Evolutionary conservation across 2,888 invertebrate species (phyloP), one percentile per base, ranked within the genome.

Genomic region (Microchrysa polita): DNA sequence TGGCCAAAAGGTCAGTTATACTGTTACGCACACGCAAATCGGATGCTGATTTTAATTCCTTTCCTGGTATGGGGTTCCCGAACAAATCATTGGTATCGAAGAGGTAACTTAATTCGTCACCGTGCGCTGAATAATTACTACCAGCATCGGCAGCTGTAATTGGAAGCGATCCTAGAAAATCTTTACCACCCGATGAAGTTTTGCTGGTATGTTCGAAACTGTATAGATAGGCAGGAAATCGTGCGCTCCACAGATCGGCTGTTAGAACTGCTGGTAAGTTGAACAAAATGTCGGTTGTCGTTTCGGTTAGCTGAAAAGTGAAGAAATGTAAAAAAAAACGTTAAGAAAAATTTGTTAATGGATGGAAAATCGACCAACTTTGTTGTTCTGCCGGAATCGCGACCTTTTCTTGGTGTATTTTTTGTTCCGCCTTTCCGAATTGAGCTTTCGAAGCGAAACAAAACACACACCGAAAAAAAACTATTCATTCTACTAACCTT

Each of bases 261-360:
- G 90, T 91, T 65, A 92, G 84, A 80, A 90, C 91, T 0, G 92
- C 92, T 1, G 93, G 93, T 69, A 91, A 88, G 80, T 93, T 93
- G 80, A 93, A 93, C 18, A 93, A 81, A 0, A 92, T 92, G 80
- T 93, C 93, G 23, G 89, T 92, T 87, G 84, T 84, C 12, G 82
- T 79, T 67, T 84, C 83, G 1, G 82, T 80, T 4, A 85, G 73
- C 81, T 81, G 52, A 0, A 61, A 72, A 42, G 44, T 63, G 20
- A 23, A n/a, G n/a, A 55, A 2, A 59, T 12, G 20, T 44, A 18
- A 22, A 1, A 69, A 61, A 12, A 5, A 7, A 42, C 71, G 73
- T 44, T 12, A 57, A 1, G 5, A 59, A 14, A 65, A n/a, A 61
- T 14, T 5, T 18, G 44, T 14, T 16, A 57, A 55, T n/a, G 18